Conservation (phyloP, 2,888 invertebrate species). For the Brachypalpus laphriformis region DNA sequence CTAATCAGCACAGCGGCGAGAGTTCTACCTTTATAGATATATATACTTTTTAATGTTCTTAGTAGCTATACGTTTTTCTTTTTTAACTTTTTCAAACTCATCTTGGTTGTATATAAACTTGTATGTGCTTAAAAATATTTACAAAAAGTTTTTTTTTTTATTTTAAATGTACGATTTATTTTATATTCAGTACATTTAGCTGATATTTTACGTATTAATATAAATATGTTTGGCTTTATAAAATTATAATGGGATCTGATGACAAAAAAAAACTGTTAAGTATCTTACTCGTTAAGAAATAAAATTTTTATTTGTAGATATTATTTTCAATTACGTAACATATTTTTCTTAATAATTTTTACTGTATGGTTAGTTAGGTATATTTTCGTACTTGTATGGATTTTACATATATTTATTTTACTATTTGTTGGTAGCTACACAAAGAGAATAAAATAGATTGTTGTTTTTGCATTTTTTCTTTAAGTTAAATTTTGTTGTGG, state of each 20-base stretch:
- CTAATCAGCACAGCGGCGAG: slow-evolving; percentile 1
- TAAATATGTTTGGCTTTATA: slow-evolving; percentile 22
- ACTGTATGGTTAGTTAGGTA: neutral
- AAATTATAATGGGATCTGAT: slow-evolving; percentile 37
- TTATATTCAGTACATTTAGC: slow-evolving; percentile 17
- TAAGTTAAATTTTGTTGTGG: neutral
- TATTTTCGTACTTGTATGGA: neutral
- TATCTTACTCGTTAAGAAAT: neutral
- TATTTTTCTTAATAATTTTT: neutral
- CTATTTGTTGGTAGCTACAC: neutral
- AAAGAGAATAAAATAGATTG: neutral
- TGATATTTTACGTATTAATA: slow-evolving; percentile 35
- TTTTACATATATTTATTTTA: neutral
- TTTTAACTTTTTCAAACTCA: slow-evolving; percentile 14
- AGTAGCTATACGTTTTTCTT: slow-evolving; percentile 16
- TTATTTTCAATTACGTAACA: neutral
- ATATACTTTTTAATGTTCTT: slow-evolving; percentile 10
- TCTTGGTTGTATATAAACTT: slow-evolving; percentile 28
- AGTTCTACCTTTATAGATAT: slow-evolving; percentile 34
- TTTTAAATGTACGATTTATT: neutral
- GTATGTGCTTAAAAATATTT: slow-evolving; percentile 51
- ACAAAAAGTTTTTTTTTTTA: slow-evolving; percentile 31
- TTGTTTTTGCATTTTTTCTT: neutral
- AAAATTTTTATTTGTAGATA: neutral
- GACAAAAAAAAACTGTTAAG: neutral